phyloP scores from a whole-genome alignment of 2,888 invertebrate genomes.

The Graphium colonna region DNA sequence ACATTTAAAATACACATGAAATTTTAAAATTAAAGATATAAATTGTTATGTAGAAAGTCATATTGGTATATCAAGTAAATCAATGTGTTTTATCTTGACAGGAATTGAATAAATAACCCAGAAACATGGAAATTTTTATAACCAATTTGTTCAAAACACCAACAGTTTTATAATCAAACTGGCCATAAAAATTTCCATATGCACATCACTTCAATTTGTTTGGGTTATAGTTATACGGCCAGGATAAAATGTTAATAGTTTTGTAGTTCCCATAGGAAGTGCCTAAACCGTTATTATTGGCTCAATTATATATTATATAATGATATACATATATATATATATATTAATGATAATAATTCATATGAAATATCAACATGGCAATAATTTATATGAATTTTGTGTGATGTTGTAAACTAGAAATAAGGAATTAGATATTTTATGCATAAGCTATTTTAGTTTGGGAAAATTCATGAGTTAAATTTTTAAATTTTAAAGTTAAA shows the following conservation, averaged over 20 bases:
- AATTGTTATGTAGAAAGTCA: neutral
- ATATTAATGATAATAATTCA: neutral
- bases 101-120: neutral
- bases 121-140: neutral
- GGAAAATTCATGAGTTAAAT: too few relatives aligned
- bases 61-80: neutral
- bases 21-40: neutral
- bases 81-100: neutral
- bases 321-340: neutral
- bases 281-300: conserved; percentile 19
- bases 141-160: too few relatives aligned
- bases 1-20: conserved; percentile 2
- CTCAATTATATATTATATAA: conserved; percentile 15
- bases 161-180: too few relatives aligned
- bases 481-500: too few relatives aligned
- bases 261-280: conserved; percentile 10
- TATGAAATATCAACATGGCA: conserved; percentile 1
- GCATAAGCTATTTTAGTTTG: too few relatives aligned
- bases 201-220: too few relatives aligned
- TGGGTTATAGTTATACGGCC: too few relatives aligned
- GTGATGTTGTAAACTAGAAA: too few relatives aligned
- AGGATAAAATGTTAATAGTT: conserved; percentile 3
- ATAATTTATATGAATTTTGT: conserved; percentile 1
- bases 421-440: too few relatives aligned
- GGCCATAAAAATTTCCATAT: too few relatives aligned